Evolutionary conservation across 2,888 invertebrate species (phyloP), one percentile per base, ranked within the genome.

Genomic region (Euphydryas editha): DNA sequence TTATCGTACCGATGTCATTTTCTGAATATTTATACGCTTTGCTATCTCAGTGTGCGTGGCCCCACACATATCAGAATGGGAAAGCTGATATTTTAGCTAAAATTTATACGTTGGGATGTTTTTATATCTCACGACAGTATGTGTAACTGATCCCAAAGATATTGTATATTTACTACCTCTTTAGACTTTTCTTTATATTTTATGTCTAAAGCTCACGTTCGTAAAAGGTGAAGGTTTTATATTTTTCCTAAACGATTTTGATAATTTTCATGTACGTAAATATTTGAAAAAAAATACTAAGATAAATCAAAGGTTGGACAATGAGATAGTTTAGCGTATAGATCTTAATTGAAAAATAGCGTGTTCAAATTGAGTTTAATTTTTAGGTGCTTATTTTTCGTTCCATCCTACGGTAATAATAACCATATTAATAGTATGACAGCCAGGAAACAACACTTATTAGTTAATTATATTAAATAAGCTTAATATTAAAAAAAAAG

Each of bases 61-160:
- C 57, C 46, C 1, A 59, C 66, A 60, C n/a, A 44, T 17, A 24
- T 37, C 59, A 67, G 66, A 59, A 67, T 62, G 70, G 75, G 77
- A 73, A 77, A 79, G 70, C 65, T 74, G 78, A 81, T 81, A 82
- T 77, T 80, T 77, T 72, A 71, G 70, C 68, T 70, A 69, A 69
- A 76, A 76, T 69, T 73, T 67, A 76, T 76, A 78, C 70, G 70
- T 69, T 72, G 68, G 64, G 72, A 73, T 74, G 69, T 75, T 75
- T 54, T 75, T 77, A 59, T 65, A 51, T 65, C 51, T 46, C 42
- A 39, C 60, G 65, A 70, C 60, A 68, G 56, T 60, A 51, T 47
- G 57, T 61, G 54, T 17, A 55, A 47, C 44, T 54, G 37, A 62
- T 54, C 15, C 59, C 30, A 11, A 17, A 62, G 39, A 59, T 55